Evolutionary conservation across 2,888 invertebrate genomes (phyloP).

Genomic region (Venusia cambrica): DNA sequence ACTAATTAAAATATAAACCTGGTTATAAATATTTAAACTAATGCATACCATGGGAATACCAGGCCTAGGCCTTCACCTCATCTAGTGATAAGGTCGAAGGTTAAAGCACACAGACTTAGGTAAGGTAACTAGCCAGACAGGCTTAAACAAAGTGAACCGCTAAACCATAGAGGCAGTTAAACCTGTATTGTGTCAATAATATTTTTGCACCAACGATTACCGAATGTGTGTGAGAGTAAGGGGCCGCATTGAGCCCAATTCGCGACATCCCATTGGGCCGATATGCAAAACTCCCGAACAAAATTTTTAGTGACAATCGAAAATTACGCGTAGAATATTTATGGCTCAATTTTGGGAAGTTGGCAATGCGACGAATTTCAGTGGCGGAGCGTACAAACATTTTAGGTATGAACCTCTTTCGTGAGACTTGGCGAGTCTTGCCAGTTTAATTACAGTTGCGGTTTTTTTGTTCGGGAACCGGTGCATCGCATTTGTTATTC

Average conservation of each 20-base stretch:
- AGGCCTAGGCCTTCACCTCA: too few species aligned
- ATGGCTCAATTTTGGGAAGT: slow-evolving; percentile 66
- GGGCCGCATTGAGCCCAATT: slow-evolving; percentile 31
- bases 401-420: slow-evolving; percentile 47
- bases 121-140: too few species aligned
- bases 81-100: too few species aligned
- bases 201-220: too few species aligned
- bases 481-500: slow-evolving; percentile 71
- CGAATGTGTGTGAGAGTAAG: too few species aligned
- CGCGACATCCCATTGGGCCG: slow-evolving; percentile 40
- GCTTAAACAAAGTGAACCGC: too few species aligned
- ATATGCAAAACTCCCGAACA: slow-evolving; percentile 55
- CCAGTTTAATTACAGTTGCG: slow-evolving; percentile 63
- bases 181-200: too few species aligned
- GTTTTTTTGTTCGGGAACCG: slow-evolving; percentile 49
- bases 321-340: slow-evolving; percentile 72
- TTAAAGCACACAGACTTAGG: too few species aligned
- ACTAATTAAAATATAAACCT: too few species aligned
- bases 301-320: slow-evolving; percentile 44
- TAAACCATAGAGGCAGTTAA: too few species aligned
- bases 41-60: too few species aligned
- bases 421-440: slow-evolving; percentile 50
- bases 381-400: slow-evolving; percentile 47
- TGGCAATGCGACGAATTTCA: slow-evolving; percentile 59
- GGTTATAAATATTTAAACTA: too few species aligned